Evolutionary conservation across 2,113 vertebrate genomes (phyloP).

Genomic region (Xenopus laevis): DNA sequence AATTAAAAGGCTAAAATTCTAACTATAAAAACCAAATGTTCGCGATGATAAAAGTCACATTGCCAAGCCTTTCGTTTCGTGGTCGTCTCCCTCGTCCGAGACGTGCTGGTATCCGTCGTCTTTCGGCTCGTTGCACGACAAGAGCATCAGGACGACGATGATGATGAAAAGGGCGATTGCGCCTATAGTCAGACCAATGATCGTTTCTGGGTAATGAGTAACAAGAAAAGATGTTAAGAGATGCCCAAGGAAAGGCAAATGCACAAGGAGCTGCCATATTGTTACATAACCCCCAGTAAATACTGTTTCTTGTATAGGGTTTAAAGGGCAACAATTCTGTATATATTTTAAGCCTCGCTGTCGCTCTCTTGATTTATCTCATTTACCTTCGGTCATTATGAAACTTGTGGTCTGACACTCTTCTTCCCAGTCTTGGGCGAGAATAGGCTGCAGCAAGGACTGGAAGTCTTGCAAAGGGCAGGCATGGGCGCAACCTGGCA

Average conservation of each 20-base stretch:
- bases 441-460: conserved; percentile 69
- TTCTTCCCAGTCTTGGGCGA: conserved; percentile 74
- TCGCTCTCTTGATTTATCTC: neutral
- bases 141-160: accelerated
- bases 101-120: conserved; percentile 76
- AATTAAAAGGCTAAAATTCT: too few relatives aligned
- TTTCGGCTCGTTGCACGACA: conserved; percentile 58
- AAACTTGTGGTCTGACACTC: conserved; percentile 73
- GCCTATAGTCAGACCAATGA: conserved; percentile 74
- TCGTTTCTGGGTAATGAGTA: conserved; percentile 66
- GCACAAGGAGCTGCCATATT: too few relatives aligned
- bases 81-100: conserved; percentile 64
- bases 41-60: too few relatives aligned
- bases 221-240: too few relatives aligned
- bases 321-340: too few relatives aligned
- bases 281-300: too few relatives aligned
- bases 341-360: neutral
- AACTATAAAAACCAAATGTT: too few relatives aligned
- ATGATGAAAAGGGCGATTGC: too few relatives aligned
- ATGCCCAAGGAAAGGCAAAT: too few relatives aligned
- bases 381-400: neutral
- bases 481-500: conserved; percentile 73
- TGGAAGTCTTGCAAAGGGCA: conserved; percentile 84
- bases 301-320: too few relatives aligned
- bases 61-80: too few relatives aligned